These are phyloP conservation scores for Drosophila tristis DNA, from an alignment of 1,140 invertebrate species.

Conservation along the genomic window DNA sequence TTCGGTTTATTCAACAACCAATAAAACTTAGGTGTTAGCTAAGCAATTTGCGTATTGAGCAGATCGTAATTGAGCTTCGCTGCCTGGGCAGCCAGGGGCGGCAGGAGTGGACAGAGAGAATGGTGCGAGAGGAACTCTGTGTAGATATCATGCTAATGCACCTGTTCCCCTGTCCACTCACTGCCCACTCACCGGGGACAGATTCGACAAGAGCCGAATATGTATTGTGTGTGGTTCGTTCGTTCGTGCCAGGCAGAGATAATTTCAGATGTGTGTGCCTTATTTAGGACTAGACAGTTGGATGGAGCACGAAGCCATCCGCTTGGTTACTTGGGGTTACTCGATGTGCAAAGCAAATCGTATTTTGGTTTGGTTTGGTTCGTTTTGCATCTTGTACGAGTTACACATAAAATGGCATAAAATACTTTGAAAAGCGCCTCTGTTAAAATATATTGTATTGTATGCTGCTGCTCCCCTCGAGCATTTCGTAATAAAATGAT, in stretches of 20 bases:
- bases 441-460: slow-evolving; percentile 61
- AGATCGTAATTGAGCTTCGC: slow-evolving; percentile 4
- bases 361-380: slow-evolving; percentile 5
- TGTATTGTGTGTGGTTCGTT: not conserved
- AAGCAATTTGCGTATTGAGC: slow-evolving; percentile 54
- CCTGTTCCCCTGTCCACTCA: not conserved
- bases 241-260: slow-evolving; percentile 29
- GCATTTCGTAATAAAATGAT: slow-evolving; percentile 51
- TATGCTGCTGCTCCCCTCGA: too few species aligned
- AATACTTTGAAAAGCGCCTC: slow-evolving; percentile 67
- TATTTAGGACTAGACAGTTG: slow-evolving; percentile 60
- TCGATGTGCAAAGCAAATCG: too few species aligned
- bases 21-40: slow-evolving; percentile 59
- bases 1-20: slow-evolving; percentile 61
- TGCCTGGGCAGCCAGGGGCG: not conserved
- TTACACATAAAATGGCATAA: slow-evolving; percentile 70
- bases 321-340: too few species aligned
- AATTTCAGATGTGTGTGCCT: slow-evolving; percentile 40
- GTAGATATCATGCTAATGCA: not conserved
- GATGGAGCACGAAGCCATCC: not conserved
- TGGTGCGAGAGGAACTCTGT: slow-evolving; percentile 8
- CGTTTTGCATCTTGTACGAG: slow-evolving; percentile 50
- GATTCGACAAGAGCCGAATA: slow-evolving; percentile 29
- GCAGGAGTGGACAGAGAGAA: not conserved
- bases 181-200: slow-evolving; percentile 6